phyloP scores from a whole-genome alignment of 2,888 invertebrate genomes.

The Bhutanitis thaidina region DNA sequence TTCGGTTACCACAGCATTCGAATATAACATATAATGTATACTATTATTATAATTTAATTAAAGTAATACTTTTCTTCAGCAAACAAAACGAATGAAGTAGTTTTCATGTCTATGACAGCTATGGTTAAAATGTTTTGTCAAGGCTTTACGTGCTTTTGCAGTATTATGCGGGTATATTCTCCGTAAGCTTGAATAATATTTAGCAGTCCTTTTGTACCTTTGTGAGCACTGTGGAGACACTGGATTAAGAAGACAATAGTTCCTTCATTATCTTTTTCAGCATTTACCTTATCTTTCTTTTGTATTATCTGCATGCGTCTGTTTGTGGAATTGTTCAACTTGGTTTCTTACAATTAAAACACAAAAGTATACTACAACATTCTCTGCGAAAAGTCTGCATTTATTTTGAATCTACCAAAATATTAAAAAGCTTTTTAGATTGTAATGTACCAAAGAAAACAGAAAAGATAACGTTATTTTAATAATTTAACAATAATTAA shows the following conservation, averaged over 20 bases:
- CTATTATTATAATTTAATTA: neutral
- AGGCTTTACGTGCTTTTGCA: conserved; percentile 7
- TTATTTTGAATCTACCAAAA: too few relatives aligned
- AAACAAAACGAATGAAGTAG: neutral
- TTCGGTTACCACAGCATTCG: too few relatives aligned
- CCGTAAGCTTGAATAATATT: conserved; percentile 25
- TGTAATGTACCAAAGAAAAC: too few relatives aligned
- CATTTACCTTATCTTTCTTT: conserved; percentile 17
- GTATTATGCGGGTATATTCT: conserved; percentile 24
- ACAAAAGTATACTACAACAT: neutral
- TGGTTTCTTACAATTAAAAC: neutral
- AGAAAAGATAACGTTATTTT: too few relatives aligned
- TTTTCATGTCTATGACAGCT: conserved; percentile 9
- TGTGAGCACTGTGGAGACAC: conserved; percentile 11
- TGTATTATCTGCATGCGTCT: conserved; percentile 9
- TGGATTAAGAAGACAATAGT: conserved; percentile 19
- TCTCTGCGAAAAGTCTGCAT: too few relatives aligned
- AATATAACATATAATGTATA: too few relatives aligned
- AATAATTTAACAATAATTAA: too few relatives aligned
- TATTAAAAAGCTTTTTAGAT: too few relatives aligned
- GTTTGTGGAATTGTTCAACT: neutral
- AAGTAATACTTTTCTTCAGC: too few relatives aligned
- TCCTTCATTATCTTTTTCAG: conserved; percentile 20
- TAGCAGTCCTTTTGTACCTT: conserved; percentile 25
- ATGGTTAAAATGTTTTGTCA: conserved; percentile 11